phyloP scores from a whole-genome alignment of 1,140 invertebrate genomes.

The Patella vulgata region DNA sequence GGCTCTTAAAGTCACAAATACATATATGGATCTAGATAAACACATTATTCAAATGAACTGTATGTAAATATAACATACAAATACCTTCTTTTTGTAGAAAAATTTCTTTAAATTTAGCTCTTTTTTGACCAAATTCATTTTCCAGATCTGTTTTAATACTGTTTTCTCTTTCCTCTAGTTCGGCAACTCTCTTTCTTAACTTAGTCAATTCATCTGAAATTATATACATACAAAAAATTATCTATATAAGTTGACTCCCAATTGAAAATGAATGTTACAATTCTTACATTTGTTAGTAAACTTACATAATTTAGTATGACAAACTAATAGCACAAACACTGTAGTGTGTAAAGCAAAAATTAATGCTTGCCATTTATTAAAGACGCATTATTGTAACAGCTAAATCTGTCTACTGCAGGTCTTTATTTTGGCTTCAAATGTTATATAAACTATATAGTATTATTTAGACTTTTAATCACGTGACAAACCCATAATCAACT shows the following conservation, averaged over 20 bases:
- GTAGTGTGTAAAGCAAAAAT: not conserved
- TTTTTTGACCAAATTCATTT: constrained; percentile 86
- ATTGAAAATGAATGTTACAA: not conserved
- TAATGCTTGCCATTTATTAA: too few relatives aligned
- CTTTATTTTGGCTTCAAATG: too few relatives aligned
- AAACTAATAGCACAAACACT: not conserved
- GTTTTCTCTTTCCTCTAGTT: constrained; percentile 33
- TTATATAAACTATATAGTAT: too few relatives aligned
- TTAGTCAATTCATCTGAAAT: constrained; percentile 32
- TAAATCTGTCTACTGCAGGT: too few relatives aligned
- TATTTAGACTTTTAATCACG: too few relatives aligned
- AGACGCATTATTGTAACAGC: too few relatives aligned
- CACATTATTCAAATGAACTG: too few relatives aligned
- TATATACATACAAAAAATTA: not conserved
- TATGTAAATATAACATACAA: too few relatives aligned
- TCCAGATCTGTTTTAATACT: constrained; percentile 69
- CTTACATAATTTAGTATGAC: not conserved
- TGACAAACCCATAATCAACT: too few relatives aligned
- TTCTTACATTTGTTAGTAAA: constrained; percentile 1
- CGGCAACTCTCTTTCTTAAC: constrained; percentile 25
- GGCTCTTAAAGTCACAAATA: too few relatives aligned
- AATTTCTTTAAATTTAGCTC: constrained; percentile 90
- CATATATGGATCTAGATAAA: too few relatives aligned
- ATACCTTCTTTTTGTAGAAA: constrained; percentile 93
- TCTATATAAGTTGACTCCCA: not conserved